Evolutionary conservation across 2,888 invertebrate genomes (phyloP), one percentile per base, ranked within the genome.

Genomic region (Dendrolimus houi): DNA sequence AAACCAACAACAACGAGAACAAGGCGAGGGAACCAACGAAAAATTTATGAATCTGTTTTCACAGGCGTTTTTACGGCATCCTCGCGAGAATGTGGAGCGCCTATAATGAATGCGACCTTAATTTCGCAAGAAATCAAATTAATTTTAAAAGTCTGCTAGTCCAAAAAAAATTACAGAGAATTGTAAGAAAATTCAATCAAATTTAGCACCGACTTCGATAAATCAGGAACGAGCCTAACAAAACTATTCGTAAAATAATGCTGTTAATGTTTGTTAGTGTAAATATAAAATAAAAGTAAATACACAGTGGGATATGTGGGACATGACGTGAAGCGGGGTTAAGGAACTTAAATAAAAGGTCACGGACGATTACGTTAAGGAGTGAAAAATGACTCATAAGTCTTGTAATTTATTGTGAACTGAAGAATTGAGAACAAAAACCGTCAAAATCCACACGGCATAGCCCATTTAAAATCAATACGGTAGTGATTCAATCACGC

Each of bases 341-440:
- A 74, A 76, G 72, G 70, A 75, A 66, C 65, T 59, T 67, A 69
- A 77, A 68, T 68, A 57, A 67, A 64, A 47, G 77, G 74, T 78
- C 80, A 79, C 60, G 77, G 77, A 61, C 77, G 69, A 70, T 71
- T 67, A 73, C 62, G 64, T 68, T 67, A 62, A 60, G 59, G 64
- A 61, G 64, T 65, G 67, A 64, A 57, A 47, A 47, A 47, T 47
- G 47, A 47, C 47, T 9, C 9, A 47, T 9, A 10, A 10, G 47
- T 10, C 47, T 47, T 12, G 12, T 47, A 47, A 47, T 10, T 9
- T 47, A 47, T 10, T 47, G 47, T 47, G 12, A 47, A 47, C 3
- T 47, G 47, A 9, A 6, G 9, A 47, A 47, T 10, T 47, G 12
- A 12, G 12, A 10, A 47, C 47, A 47, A 47, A 12, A 47, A 47